Evolutionary conservation across 2,888 invertebrate species (phyloP).

Genomic region (Perdita meconis): DNA sequence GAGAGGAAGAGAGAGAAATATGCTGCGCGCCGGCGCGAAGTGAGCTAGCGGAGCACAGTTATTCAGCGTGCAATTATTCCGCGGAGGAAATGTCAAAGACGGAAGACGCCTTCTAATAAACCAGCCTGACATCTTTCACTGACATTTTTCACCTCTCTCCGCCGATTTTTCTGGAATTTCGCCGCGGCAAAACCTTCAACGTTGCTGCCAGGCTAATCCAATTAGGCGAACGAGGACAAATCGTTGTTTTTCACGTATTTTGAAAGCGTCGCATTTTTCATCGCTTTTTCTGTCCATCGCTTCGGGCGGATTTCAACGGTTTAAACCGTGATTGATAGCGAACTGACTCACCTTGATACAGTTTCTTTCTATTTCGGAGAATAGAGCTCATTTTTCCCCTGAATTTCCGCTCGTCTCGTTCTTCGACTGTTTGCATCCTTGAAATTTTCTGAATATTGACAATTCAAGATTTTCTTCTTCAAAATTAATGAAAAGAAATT

Average conservation of each 20-base stretch:
- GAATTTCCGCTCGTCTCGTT: no score
- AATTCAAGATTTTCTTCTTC: no score
- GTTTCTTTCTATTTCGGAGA: no score
- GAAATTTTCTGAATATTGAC: no score
- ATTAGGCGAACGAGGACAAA: not conserved
- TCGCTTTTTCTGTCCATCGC: not conserved
- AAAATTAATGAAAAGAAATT: no score
- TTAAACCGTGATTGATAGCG: not conserved
- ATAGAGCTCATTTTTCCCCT: no score
- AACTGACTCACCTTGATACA: no score
- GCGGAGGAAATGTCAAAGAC: slow-evolving; percentile 43
- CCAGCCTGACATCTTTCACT: slow-evolving; percentile 41
- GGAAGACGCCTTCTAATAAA: slow-evolving; percentile 29
- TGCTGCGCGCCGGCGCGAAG: slow-evolving; percentile 17
- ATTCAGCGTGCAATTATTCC: slow-evolving; percentile 18
- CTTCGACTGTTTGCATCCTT: no score
- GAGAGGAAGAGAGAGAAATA: slow-evolving; percentile 30
- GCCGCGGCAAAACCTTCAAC: not conserved
- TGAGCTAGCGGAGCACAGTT: not conserved
- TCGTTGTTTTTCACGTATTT: not conserved
- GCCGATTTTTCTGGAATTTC: not conserved
- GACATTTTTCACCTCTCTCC: not conserved
- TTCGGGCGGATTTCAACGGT: not conserved
- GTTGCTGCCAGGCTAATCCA: not conserved
- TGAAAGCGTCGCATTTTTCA: not conserved